These are phyloP conservation scores for Coelopa pilipes DNA, from an alignment of 2,888 invertebrate species.

Conservation along the genomic window DNA sequence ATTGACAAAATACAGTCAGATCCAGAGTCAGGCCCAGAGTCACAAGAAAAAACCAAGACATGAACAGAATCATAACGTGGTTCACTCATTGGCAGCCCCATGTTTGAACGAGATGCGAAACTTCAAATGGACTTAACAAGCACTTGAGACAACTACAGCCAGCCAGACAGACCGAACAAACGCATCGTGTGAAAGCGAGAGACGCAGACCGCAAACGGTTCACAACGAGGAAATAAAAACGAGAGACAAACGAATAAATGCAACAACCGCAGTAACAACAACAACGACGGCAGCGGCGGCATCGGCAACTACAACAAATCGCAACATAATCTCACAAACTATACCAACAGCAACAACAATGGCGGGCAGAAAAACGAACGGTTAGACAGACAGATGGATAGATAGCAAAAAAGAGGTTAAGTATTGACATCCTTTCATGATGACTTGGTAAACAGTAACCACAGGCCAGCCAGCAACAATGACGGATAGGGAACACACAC, in stretches of 20 bases:
- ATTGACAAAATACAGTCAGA: too few relatives aligned
- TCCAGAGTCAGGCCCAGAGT: too few relatives aligned
- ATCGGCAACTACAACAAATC: too few relatives aligned
- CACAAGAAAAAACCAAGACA: too few relatives aligned
- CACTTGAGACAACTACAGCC: constrained; percentile 20
- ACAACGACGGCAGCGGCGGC: neutral
- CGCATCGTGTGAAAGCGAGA: neutral
- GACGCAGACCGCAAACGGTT: constrained; percentile 5
- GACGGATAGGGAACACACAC: neutral
- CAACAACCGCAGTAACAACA: constrained; percentile 1
- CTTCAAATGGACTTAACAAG: neutral
- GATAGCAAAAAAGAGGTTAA: constrained; percentile 38
- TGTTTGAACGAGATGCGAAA: too few relatives aligned
- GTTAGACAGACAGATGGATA: neutral
- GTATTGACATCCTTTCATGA: constrained; percentile 40
- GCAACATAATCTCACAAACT: too few relatives aligned
- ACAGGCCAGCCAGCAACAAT: neutral
- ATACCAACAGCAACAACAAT: too few relatives aligned
- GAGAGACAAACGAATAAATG: constrained; percentile 7
- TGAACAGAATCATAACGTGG: too few relatives aligned
- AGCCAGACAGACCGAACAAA: neutral
- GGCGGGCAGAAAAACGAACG: neutral
- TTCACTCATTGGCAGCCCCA: too few relatives aligned
- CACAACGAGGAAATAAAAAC: constrained; percentile 27
- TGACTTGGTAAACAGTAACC: constrained; percentile 37